These are phyloP conservation scores for Acrocephalus arundinaceus DNA, from an alignment of 2,113 vertebrate species.

Conservation along the genomic window DNA sequence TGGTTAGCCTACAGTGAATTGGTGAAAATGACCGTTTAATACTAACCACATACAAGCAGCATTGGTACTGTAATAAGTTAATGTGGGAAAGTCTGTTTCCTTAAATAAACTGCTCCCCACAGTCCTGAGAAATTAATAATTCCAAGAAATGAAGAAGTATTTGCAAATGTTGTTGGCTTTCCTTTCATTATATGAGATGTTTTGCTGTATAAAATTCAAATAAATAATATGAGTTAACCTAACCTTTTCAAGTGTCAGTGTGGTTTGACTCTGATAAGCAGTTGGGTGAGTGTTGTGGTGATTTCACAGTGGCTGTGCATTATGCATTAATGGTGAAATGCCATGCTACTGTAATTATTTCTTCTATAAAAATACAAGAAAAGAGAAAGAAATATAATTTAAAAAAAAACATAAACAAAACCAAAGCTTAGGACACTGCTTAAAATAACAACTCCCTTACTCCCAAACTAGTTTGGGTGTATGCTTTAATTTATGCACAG, in stretches of 20 bases:
- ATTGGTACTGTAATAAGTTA: not conserved
- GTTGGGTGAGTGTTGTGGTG: not conserved
- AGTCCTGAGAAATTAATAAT: not conserved
- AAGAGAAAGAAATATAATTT: not conserved
- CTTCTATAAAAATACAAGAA: not conserved
- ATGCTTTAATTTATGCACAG: not conserved
- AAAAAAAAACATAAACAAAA: not conserved
- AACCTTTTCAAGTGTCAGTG: slow-evolving; percentile 16
- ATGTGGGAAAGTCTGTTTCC: not conserved
- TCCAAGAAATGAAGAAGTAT: not conserved
- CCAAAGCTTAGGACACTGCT: not conserved
- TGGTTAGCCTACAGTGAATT: not conserved
- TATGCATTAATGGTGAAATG: not conserved
- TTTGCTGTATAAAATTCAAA: not conserved
- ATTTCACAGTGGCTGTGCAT: slow-evolving; percentile 36
- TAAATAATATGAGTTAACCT: slow-evolving; percentile 11
- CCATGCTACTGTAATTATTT: not conserved
- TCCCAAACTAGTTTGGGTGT: not conserved
- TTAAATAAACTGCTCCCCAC: not conserved
- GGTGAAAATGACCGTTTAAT: not conserved
- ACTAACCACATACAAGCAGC: not conserved
- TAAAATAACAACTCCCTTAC: not conserved
- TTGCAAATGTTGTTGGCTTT: not conserved
- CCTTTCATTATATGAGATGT: not conserved
- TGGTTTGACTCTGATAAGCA: not conserved